Percentiles rank a stretch among this genome's conserved stretches.
phyloP scores from a whole-genome alignment of 2,797 vertebrate species.

The Onychomys arenicola region DNA sequence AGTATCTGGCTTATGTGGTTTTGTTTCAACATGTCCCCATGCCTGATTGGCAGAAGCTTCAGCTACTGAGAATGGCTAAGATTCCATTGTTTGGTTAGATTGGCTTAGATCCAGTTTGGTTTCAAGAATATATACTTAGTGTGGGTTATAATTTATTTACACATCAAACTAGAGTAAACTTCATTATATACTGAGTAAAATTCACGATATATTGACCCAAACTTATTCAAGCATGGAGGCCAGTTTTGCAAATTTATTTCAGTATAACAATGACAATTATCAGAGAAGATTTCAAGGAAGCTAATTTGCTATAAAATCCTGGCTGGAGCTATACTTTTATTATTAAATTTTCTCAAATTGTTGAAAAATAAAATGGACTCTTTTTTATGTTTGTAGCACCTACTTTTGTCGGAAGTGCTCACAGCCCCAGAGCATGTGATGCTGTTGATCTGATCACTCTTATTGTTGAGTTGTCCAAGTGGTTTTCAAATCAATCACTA shows the following conservation, averaged over 20 bases:
- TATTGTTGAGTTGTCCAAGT: background rate
- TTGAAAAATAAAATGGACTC: background rate
- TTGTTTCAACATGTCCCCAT: background rate
- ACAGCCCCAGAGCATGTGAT: background rate
- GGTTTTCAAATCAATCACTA: background rate
- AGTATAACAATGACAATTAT: background rate
- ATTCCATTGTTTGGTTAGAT: background rate
- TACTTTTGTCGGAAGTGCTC: background rate
- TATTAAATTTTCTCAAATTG: background rate
- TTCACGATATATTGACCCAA: background rate
- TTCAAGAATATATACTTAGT: background rate
- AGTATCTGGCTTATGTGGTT: too few species aligned
- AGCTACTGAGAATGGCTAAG: background rate
- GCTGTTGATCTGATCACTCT: background rate
- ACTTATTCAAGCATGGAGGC: background rate
- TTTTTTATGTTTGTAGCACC: background rate
- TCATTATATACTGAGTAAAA: too few species aligned
- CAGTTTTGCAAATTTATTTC: background rate
- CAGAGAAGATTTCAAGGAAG: background rate
- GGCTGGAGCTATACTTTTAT: background rate
- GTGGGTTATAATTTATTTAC: background rate
- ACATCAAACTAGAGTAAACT: background rate
- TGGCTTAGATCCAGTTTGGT: background rate
- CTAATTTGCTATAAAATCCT: background rate
- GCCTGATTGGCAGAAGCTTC: too few species aligned